phyloP scores from a whole-genome alignment of 1,140 invertebrate species.

The Rhagoletis pomonella region DNA sequence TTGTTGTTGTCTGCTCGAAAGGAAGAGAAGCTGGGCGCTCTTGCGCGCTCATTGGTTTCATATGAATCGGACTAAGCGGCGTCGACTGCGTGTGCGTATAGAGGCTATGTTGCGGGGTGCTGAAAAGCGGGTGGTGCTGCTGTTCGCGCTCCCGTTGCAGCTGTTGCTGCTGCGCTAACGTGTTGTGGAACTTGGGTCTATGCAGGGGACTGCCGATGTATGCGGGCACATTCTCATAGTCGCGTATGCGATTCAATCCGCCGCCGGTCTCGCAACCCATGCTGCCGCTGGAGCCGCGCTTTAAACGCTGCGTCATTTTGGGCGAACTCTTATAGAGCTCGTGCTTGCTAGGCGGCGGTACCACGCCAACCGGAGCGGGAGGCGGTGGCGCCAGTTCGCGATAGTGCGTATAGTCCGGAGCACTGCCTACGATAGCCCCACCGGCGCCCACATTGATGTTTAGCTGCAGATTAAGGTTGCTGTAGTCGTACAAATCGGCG shows the following conservation, averaged over 20 bases:
- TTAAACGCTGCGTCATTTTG: slow-evolving; percentile 64
- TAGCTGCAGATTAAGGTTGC: slow-evolving; percentile 65
- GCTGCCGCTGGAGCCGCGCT: not conserved
- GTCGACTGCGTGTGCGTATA: slow-evolving; percentile 56
- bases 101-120: not conserved
- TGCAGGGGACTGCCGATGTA: slow-evolving; percentile 61
- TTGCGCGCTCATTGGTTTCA: slow-evolving; percentile 70
- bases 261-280: not conserved
- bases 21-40: slow-evolving; percentile 85
- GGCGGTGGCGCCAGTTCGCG: slow-evolving; percentile 27
- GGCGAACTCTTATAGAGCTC: slow-evolving; percentile 68
- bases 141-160: slow-evolving; percentile 52
- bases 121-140: slow-evolving; percentile 60
- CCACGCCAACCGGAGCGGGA: slow-evolving; percentile 27
- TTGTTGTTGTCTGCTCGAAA: slow-evolving; percentile 72
- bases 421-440: not conserved
- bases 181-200: slow-evolving; percentile 62
- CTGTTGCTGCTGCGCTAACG: slow-evolving; percentile 54
- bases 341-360: slow-evolving; percentile 64
- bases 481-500: slow-evolving; percentile 73
- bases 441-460: slow-evolving; percentile 26
- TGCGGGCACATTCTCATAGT: slow-evolving; percentile 59
- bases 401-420: slow-evolving; percentile 62
- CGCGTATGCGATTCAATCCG: slow-evolving; percentile 58
- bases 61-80: slow-evolving; percentile 28